These are phyloP conservation scores for Urocynchramus pylzowi DNA, from an alignment of 2,113 vertebrate genomes.

Conservation along the genomic window DNA sequence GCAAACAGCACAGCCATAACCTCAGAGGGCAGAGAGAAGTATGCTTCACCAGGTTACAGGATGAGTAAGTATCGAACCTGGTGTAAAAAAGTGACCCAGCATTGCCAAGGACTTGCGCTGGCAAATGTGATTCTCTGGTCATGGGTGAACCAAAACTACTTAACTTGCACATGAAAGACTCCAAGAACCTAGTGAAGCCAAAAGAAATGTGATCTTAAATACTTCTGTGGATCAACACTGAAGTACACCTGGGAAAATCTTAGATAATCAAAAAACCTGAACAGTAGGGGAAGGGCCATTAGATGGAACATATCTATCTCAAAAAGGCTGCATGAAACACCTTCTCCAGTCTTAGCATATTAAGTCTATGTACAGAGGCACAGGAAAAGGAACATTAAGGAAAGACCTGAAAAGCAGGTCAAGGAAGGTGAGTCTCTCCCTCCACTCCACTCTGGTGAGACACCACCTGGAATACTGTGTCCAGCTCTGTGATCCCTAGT, in stretches of 20 bases:
- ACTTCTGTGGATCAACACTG: background rate
- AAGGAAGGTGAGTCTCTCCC: background rate
- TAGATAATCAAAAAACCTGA: background rate
- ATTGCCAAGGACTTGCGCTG: background rate
- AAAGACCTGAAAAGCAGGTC: background rate
- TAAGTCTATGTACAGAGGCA: background rate
- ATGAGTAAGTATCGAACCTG: background rate
- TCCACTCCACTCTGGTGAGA: background rate
- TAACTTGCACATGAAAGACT: background rate
- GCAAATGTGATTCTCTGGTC: background rate
- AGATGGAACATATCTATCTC: background rate
- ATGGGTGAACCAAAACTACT: background rate
- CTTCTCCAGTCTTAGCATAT: background rate
- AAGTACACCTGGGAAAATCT: background rate
- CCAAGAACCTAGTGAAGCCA: background rate
- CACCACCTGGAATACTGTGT: background rate
- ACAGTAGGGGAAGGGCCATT: background rate
- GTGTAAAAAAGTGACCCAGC: background rate
- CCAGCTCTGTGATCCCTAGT: background rate
- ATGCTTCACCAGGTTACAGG: background rate
- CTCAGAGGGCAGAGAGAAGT: background rate
- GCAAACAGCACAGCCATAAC: background rate
- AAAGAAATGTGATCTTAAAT: background rate
- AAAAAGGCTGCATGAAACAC: background rate
- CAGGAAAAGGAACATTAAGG: background rate